These are phyloP conservation scores for Colletes collaris DNA, from an alignment of 2,888 invertebrate species.

Conservation along the genomic window DNA sequence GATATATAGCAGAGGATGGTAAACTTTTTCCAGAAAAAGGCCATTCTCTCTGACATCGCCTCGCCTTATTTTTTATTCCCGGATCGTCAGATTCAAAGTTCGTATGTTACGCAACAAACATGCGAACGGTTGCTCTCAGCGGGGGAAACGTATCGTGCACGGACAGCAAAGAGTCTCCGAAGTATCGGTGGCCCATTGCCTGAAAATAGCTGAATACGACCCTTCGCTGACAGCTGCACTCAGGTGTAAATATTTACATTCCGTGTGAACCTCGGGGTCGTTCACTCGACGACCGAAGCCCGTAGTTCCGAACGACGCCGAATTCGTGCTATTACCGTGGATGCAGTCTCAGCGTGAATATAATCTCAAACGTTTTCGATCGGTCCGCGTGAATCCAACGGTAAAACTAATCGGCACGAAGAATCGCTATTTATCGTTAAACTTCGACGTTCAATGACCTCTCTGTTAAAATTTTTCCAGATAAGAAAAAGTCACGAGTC, in stretches of 20 bases:
- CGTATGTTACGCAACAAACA: background rate
- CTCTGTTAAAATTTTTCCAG: background rate
- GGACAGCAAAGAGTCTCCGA: background rate
- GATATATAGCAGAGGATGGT: too few relatives aligned
- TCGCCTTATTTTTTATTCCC: too few relatives aligned
- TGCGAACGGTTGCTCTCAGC: background rate
- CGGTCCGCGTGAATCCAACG: background rate
- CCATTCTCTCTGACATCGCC: too few relatives aligned
- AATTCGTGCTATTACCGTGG: background rate
- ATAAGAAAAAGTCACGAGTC: background rate
- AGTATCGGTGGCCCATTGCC: slow-evolving; percentile 39
- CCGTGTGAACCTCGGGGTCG: slow-evolving; percentile 44
- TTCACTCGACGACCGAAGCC: slow-evolving; percentile 42
- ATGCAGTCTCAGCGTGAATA: slow-evolving; percentile 39
- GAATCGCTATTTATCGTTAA: background rate
- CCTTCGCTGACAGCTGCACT: slow-evolving; percentile 55
- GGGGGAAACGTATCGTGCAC: background rate
- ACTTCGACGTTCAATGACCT: background rate
- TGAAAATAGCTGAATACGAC: slow-evolving; percentile 37
- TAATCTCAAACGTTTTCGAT: slow-evolving; percentile 16
- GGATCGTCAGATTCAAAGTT: background rate
- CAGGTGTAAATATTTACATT: slow-evolving; percentile 59
- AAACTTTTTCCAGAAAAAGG: too few relatives aligned
- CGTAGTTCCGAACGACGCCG: background rate
- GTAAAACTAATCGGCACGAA: too few relatives aligned